Evolutionary conservation across 2,113 vertebrate genomes (phyloP).

Genomic region (Embiotoca jacksoni): DNA sequence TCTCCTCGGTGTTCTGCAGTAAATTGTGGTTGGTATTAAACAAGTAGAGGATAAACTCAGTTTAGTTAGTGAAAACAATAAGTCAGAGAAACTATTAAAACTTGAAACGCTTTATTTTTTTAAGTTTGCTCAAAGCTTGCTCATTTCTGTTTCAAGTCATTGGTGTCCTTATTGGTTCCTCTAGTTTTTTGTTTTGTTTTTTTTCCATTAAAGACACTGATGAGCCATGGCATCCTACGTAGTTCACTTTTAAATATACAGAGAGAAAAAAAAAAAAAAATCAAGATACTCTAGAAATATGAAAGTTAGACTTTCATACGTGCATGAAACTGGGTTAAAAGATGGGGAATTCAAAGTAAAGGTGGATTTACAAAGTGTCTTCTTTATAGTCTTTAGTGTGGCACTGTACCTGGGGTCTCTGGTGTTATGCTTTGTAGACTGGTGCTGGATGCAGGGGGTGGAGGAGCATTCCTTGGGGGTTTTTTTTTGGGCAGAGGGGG

Average conservation of each 20-base stretch:
- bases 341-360: conserved; percentile 31
- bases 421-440: conserved; percentile 30
- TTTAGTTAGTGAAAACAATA: background rate
- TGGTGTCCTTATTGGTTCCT: conserved; percentile 5
- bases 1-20: background rate
- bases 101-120: conserved; percentile 62
- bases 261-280: conserved; percentile 31
- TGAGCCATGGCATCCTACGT: conserved; percentile 55
- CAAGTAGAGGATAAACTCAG: background rate
- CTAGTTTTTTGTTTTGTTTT: background rate
- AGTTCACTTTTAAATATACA: conserved; percentile 73
- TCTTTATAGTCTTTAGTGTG: conserved; percentile 19
- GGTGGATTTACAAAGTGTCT: conserved; percentile 53
- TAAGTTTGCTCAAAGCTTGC: conserved; percentile 26
- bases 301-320: conserved; percentile 68
- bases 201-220: conserved; percentile 21
- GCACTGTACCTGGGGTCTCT: conserved; percentile 21
- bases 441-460: conserved; percentile 43
- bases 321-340: conserved; percentile 64
- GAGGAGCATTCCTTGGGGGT: conserved; percentile 54
- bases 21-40: background rate
- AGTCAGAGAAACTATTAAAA: conserved; percentile 40
- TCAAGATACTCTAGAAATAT: conserved; percentile 49
- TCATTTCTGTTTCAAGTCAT: conserved; percentile 46
- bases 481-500: conserved; percentile 32